Conservation (phyloP, 53 echinoderm and acorn worm genomes). For the Apostichopus leukothele region DNA sequence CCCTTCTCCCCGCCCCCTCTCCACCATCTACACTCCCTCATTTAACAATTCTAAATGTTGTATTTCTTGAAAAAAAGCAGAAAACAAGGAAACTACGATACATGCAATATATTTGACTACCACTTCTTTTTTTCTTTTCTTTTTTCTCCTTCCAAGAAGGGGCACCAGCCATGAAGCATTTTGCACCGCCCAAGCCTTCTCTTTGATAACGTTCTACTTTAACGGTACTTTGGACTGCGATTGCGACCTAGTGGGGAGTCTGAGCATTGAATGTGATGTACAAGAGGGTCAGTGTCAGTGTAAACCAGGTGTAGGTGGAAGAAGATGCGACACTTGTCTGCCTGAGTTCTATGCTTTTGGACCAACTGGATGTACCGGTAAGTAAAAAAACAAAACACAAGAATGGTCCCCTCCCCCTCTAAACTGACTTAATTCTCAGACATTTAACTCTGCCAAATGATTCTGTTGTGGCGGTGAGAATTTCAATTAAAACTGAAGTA, state of each 20-base stretch:
- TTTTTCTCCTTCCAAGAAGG: constrained; percentile 52
- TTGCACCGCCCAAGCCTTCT: constrained; percentile 70
- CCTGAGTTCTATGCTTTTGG: constrained; percentile 84
- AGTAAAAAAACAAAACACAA: background rate
- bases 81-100: too few relatives aligned
- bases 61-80: too few relatives aligned
- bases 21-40: too few relatives aligned
- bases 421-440: too few relatives aligned
- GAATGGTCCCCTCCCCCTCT: too few relatives aligned
- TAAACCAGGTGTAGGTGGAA: constrained; percentile 82
- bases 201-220: constrained; percentile 76
- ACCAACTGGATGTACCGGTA: constrained; percentile 83
- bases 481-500: too few relatives aligned
- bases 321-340: constrained; percentile 79
- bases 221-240: constrained; percentile 69
- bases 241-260: constrained; percentile 77
- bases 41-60: too few relatives aligned
- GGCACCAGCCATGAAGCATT: constrained; percentile 66
- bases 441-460: too few relatives aligned
- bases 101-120: too few relatives aligned
- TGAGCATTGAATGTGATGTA: constrained; percentile 57
- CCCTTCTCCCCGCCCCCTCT: too few relatives aligned
- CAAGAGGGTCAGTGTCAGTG: constrained; percentile 83
- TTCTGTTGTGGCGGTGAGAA: too few relatives aligned
- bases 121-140: background rate